These are phyloP conservation scores for Vimba vimba DNA, from an alignment of 2,113 vertebrate genomes.

Conservation along the genomic window DNA sequence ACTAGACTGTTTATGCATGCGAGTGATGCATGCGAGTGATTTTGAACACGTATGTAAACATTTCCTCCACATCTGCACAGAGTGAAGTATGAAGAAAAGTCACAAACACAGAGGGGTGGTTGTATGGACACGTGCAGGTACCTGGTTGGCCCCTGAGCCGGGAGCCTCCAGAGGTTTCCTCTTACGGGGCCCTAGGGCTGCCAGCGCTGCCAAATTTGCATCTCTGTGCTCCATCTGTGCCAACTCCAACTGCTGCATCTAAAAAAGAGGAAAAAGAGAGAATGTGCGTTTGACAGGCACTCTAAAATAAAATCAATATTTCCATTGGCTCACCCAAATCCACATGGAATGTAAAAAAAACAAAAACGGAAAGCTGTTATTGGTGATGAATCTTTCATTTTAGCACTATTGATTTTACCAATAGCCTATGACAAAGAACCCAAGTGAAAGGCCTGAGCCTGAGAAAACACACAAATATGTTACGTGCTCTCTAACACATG, in stretches of 20 bases:
- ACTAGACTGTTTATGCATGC: background rate
- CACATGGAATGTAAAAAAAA: background rate
- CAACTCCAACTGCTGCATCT: constrained; percentile 91
- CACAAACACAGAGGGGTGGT: constrained; percentile 7
- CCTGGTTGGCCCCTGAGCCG: constrained; percentile 76
- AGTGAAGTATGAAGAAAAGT: background rate
- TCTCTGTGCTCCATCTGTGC: constrained; percentile 88
- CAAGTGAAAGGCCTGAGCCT: background rate
- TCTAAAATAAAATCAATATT: constrained; percentile 29
- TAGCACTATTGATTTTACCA: constrained; percentile 12
- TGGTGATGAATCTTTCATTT: constrained; percentile 29
- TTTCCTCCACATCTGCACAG: constrained; percentile 10
- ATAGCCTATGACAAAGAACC: constrained; percentile 27
- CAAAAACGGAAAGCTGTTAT: constrained; percentile 19
- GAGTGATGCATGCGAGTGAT: constrained; percentile 14
- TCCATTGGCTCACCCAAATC: background rate
- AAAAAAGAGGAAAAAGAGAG: constrained; percentile 47
- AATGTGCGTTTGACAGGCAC: constrained; percentile 9
- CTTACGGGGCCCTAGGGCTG: constrained; percentile 92
- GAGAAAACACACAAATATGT: constrained; percentile 32
- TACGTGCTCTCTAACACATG: constrained; percentile 18
- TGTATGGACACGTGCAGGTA: constrained; percentile 61
- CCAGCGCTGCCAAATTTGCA: constrained; percentile 92
- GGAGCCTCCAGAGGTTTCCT: constrained; percentile 82
- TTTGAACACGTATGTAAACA: background rate